Evolutionary conservation across 1,140 invertebrate species (phyloP).

Genomic region (Trichomalopsis sarcophagae): DNA sequence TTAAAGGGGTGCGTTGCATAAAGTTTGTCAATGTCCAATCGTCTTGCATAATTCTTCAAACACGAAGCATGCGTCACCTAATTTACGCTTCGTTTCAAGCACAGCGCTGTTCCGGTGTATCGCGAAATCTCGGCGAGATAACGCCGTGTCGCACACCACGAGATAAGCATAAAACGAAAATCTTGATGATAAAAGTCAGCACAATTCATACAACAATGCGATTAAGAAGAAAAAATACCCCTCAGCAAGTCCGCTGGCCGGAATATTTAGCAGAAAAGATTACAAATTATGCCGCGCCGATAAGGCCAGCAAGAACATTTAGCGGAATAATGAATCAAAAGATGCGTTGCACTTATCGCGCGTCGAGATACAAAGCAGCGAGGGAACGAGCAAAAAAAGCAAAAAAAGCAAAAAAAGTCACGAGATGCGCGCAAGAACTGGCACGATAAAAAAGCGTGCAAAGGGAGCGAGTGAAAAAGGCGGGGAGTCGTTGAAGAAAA

Average conservation of each 20-base stretch:
- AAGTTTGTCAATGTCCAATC: no score
- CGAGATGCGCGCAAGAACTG: neutral
- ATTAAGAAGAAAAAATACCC: neutral
- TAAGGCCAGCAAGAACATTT: conserved; percentile 29
- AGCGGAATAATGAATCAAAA: conserved; percentile 30
- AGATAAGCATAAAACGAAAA: conserved; percentile 6
- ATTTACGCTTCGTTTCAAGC: no score
- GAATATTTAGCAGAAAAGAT: conserved; percentile 29
- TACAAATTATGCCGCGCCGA: conserved; percentile 8
- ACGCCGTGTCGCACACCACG: neutral
- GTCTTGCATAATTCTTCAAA: no score
- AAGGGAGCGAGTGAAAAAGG: neutral
- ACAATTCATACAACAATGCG: neutral
- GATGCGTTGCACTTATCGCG: conserved; percentile 6
- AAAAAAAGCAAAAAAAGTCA: neutral
- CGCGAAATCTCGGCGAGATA: no score
- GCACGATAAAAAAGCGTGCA: neutral
- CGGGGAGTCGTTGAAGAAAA: neutral
- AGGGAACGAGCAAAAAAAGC: neutral
- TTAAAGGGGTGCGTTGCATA: no score
- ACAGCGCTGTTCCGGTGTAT: no score
- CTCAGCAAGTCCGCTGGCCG: neutral
- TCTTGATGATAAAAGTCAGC: neutral
- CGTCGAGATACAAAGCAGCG: conserved; percentile 19
- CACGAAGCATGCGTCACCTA: no score